phyloP scores from a whole-genome alignment of 23 tunicate species.

The Halocynthia roretzi region DNA sequence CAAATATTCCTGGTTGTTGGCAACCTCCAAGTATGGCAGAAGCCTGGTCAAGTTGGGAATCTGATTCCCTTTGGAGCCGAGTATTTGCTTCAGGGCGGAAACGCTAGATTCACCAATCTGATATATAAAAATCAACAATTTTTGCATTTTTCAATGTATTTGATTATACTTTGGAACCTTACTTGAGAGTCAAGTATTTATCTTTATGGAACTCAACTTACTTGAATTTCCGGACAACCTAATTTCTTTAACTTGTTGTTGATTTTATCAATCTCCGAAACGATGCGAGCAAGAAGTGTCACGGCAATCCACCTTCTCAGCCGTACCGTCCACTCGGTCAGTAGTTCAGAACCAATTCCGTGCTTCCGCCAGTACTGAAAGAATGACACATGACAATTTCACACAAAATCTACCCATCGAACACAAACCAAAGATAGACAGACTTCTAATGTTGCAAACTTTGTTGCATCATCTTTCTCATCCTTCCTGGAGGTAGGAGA shows the following conservation, averaged over 20 bases:
- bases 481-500: conserved; percentile 40
- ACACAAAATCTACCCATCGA: background rate
- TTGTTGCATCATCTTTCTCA: conserved; percentile 43
- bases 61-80: conserved; percentile 28
- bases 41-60: conserved; percentile 37
- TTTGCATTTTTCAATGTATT: background rate
- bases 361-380: conserved; percentile 50
- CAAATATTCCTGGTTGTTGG: conserved; percentile 58
- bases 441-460: conserved; percentile 48
- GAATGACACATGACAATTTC: background rate
- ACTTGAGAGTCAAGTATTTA: background rate
- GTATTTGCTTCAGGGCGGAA: conserved; percentile 37
- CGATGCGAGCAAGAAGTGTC: conserved; percentile 40
- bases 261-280: conserved; percentile 50
- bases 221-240: conserved; percentile 64
- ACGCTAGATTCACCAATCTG: conserved; percentile 68
- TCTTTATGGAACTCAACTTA: background rate
- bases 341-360: conserved; percentile 11
- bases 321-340: conserved; percentile 41
- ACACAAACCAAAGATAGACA: background rate
- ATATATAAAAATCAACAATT: background rate
- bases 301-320: conserved; percentile 54
- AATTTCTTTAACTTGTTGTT: conserved; percentile 27
- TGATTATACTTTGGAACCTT: background rate
- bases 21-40: conserved; percentile 50